Evolutionary conservation across 2,888 invertebrate genomes (phyloP), one percentile per base, ranked within the genome.

Genomic region (Conus canariensis): DNA sequence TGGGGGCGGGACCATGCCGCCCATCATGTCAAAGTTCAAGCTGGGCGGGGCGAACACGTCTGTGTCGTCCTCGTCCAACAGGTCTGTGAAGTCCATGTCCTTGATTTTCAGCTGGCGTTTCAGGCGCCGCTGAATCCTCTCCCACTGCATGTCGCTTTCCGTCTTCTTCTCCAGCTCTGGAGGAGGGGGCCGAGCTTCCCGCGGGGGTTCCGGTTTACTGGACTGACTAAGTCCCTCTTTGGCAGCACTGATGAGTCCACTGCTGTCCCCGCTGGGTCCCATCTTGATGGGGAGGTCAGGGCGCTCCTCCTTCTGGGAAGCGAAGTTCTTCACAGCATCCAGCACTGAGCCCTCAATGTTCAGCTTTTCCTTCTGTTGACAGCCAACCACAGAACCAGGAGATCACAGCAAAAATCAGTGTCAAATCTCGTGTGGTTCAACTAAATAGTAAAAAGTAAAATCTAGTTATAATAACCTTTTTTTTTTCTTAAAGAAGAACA

Each of bases 91-190:
- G 96, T 99, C 99, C 95, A 99, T 97, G 96, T 99, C 99, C 96
- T 99, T 99, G 92, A 97, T 97, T 87, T 99, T 97, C 92, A 98
- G 97, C 5, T 96, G 96, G n/a, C 92, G 98, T 90, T 96, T 94
- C 89, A 96, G 92, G 83, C 93, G 91, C 89, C 95, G 94, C 90
- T 95, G 94, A 70, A 99, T 96, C 95, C 98, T 98, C 95, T 99
- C 99, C 99, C 99, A 99, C 95, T 99, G 98, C 4, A 99, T 96
- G 95, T 99, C 99, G 95, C 98, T 98, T 96, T 99, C 99, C 0
- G 98, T 98, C 95, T 98, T 98, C 96, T 98, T 98, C 88, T 95
- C 95, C 67, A 97, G 97, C 95, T 16, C 70, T 0, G 70, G 91
- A 92, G 10, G 12, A 2, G 91, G 91, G 88, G 93, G 92, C 9